Evolutionary conservation across 2,888 invertebrate genomes (phyloP).

Genomic region (Linhomoeus sp.): DNA sequence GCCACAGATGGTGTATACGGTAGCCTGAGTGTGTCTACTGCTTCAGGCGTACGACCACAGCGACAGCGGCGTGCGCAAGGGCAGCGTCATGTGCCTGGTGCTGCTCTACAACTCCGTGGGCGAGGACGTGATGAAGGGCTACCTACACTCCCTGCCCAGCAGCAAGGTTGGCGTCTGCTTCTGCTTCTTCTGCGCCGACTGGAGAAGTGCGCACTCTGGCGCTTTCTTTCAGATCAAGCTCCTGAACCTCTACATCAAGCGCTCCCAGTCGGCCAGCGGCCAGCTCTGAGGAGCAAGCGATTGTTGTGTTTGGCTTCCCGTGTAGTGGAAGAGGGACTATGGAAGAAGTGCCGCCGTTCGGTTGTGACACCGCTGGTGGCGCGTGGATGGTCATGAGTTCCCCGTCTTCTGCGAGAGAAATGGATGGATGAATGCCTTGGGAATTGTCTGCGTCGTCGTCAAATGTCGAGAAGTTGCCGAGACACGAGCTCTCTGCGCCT

Average conservation of each 20-base stretch:
- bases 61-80: conserved; percentile 79
- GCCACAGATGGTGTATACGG: not conserved
- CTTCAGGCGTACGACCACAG: conserved; percentile 65
- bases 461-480: no score
- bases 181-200: not conserved
- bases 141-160: conserved; percentile 56
- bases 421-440: no score
- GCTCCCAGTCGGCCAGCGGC: conserved; percentile 17
- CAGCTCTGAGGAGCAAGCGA: no score
- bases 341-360: no score
- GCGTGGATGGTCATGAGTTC: no score
- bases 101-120: conserved; percentile 72
- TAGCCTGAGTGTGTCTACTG: not conserved
- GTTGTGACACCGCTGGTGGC: no score
- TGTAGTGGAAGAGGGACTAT: no score
- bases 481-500: no score
- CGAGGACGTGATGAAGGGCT: conserved; percentile 50
- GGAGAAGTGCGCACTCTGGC: not conserved
- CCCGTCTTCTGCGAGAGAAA: no score
- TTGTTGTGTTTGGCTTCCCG: no score
- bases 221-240: conserved; percentile 40
- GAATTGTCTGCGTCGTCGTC: no score
- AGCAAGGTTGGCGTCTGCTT: conserved; percentile 46
- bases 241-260: conserved; percentile 53
- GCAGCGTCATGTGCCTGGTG: conserved; percentile 91